These are phyloP conservation scores for Tiphia femorata DNA, from an alignment of 2,888 invertebrate species.

Conservation along the genomic window DNA sequence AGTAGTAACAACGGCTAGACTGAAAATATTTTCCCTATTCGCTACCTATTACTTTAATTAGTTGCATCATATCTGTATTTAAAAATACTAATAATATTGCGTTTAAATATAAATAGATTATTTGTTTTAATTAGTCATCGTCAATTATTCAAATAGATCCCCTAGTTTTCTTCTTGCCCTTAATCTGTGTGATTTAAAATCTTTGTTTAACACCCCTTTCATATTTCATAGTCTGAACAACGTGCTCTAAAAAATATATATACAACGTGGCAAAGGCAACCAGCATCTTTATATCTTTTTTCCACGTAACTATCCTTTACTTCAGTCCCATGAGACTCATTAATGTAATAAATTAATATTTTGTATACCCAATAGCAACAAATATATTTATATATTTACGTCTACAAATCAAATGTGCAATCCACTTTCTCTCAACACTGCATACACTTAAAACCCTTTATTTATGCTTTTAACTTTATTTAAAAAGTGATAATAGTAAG, in stretches of 20 bases:
- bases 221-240: conserved; percentile 13
- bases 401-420: conserved; percentile 45
- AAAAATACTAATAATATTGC: conserved; percentile 64
- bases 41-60: conserved; percentile 59
- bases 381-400: conserved; percentile 38
- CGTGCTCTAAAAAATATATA: conserved; percentile 48
- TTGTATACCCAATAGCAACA: conserved; percentile 43
- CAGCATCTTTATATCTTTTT: conserved; percentile 30
- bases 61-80: conserved; percentile 56
- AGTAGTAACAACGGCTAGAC: conserved; percentile 51
- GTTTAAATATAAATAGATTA: conserved; percentile 63
- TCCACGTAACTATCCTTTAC: conserved; percentile 47
- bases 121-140: conserved; percentile 53
- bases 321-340: conserved; percentile 54
- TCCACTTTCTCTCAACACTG: conserved; percentile 25
- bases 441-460: conserved; percentile 46
- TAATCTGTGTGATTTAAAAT: conserved; percentile 13
- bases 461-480: conserved; percentile 47
- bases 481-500: conserved; percentile 49
- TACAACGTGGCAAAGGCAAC: conserved; percentile 47
- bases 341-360: conserved; percentile 54
- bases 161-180: conserved; percentile 30
- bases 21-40: conserved; percentile 57
- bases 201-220: neutral
- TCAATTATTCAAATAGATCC: conserved; percentile 48